phyloP scores from a whole-genome alignment of 2,113 vertebrate species.

The Cnemophilus loriae region DNA sequence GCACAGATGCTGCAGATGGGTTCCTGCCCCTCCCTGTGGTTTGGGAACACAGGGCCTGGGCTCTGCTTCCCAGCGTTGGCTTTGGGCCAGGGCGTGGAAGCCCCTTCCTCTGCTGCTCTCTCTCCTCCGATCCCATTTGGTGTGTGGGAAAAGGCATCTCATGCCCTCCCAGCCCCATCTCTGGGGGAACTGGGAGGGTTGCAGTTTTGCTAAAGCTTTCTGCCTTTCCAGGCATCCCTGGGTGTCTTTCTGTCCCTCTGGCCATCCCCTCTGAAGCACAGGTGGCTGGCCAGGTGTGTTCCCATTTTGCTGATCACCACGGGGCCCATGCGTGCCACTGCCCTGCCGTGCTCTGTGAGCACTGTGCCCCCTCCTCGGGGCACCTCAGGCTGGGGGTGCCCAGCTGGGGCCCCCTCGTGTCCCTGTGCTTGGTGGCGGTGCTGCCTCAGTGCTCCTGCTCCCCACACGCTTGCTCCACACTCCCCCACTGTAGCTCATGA shows the following conservation, averaged over 20 bases:
- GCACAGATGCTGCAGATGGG: neutral
- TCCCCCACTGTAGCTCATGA: neutral
- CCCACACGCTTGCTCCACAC: neutral
- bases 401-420: rapidly evolving
- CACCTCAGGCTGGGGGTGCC: neutral
- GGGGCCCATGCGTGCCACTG: neutral
- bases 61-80: rapidly evolving
- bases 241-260: neutral
- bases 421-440: rapidly evolving
- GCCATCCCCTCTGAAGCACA: rapidly evolving
- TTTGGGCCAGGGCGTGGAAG: neutral
- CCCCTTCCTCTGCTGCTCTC: neutral
- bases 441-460: neutral
- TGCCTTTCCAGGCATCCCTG: neutral
- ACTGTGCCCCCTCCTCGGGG: rapidly evolving
- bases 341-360: neutral
- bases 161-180: rapidly evolving
- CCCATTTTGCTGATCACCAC: neutral
- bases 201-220: neutral
- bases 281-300: neutral
- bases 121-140: neutral
- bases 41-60: neutral
- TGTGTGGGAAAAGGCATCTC: neutral
- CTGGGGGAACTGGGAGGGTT: rapidly evolving
- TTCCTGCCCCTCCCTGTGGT: rapidly evolving